Base-by-base conservation (phyloP, 2,113 vertebrate species). In the Mirounga angustirostris region DNA sequence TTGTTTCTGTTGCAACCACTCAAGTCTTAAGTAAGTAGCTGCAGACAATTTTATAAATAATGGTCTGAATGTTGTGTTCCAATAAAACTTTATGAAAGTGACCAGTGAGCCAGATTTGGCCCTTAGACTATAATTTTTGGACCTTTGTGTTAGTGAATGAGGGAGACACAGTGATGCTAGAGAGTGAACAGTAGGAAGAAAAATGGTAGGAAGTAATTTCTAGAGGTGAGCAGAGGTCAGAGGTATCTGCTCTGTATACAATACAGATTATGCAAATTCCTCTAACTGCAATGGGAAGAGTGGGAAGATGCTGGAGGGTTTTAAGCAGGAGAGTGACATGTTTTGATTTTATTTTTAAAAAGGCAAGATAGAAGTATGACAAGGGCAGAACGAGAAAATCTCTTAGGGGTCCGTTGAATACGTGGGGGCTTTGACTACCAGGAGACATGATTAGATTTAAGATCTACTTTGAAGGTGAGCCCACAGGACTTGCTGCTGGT, bases 301-400 rank as follows among this genome's bases (percentile, higher is more conserved):
- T 71, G 24, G n/a, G 22, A 95, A 91, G 58, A 61, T 36, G 21
- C 13, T 59, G 33, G 40, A 36, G n/a, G 56, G 16, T 69, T 89
- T 74, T 33, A 94, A 84, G 12, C 40, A 26, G 21, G 19, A 22
- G 6, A 76, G 26, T n/a, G 21, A 50, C 1, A 9, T 3, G 16
- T 59, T 94, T 94, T 36, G 33, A 54, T 71, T 92, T 95, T 79
- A 14, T 71, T 93, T 82, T 79, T 14, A 15, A 61, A 14, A 74
- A 69, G 10, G 76, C 58, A n/a, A 86, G 16, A 46, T 65, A 67
- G 58, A 74, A 15, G 6, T n/a, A 69, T 16, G 73, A 33, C 2
- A 59, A 84, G 18, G 11, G 13, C 19, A 95, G 87, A 81, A 46
- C 15, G 13, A 56, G 59, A 13, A 78, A 50, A 21, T 26, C 24